Evolutionary conservation across 2,888 invertebrate genomes (phyloP).

Genomic region (Chalcosyrphus nemorum): DNA sequence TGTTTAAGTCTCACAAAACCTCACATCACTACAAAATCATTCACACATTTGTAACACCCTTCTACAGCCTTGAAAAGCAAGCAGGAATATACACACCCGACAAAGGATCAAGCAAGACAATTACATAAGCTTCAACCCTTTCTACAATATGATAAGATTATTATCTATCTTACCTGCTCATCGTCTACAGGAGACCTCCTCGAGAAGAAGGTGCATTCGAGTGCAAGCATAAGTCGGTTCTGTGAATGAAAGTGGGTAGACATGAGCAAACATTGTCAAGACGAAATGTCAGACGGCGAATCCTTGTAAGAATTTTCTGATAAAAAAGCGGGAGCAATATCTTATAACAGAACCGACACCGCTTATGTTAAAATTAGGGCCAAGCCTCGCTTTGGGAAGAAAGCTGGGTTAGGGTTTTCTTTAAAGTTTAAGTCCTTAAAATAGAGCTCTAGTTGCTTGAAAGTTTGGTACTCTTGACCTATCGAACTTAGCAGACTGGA

Average conservation of each 20-base stretch:
- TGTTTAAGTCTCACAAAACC: too few species aligned
- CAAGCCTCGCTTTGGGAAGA: too few species aligned
- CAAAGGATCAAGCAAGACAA: background rate
- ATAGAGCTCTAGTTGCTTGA: too few species aligned
- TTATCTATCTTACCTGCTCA: slow-evolving; percentile 61
- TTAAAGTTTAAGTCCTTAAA: too few species aligned
- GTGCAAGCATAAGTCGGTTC: slow-evolving; percentile 69
- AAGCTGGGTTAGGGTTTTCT: too few species aligned
- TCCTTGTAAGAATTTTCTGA: background rate
- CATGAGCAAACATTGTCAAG: slow-evolving; percentile 61
- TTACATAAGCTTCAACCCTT: background rate
- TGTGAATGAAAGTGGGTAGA: slow-evolving; percentile 59
- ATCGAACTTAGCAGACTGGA: too few species aligned
- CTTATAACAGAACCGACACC: slow-evolving; percentile 60
- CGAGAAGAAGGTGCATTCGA: slow-evolving; percentile 63
- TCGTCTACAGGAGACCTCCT: slow-evolving; percentile 64
- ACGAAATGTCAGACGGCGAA: background rate
- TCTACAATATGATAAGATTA: slow-evolving; percentile 18
- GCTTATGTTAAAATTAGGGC: background rate
- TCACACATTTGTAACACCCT: too few species aligned
- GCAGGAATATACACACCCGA: too few species aligned
- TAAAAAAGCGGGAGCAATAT: background rate
- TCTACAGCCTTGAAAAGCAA: too few species aligned
- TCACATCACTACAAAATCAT: too few species aligned
- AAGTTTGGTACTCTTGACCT: too few species aligned